Percentiles rank a stretch among this genome's conserved stretches.
Conservation (phyloP, 1,140 invertebrate genomes). For the Philotrypesis tridentata region DNA sequence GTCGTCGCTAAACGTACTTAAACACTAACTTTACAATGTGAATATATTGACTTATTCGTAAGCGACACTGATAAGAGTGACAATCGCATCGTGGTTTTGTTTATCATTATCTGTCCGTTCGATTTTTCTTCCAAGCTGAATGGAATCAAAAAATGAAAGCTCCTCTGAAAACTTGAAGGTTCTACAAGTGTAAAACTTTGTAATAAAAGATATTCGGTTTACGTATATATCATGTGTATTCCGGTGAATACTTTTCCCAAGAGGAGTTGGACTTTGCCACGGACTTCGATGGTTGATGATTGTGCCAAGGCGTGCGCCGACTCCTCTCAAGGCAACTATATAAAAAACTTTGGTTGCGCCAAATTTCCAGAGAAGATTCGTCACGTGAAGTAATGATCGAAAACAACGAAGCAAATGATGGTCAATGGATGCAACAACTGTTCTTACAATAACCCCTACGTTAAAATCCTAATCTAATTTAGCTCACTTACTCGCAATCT, state of each 20-base stretch:
- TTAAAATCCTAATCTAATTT: conserved; percentile 43
- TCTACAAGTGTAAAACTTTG: neutral
- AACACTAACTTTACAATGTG: conserved; percentile 43
- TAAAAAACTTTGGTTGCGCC: conserved; percentile 39
- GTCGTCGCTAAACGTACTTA: conserved; percentile 39
- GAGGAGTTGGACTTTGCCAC: neutral
- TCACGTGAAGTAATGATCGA: neutral
- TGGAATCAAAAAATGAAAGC: neutral
- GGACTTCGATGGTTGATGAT: neutral
- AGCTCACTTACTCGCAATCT: conserved; percentile 21
- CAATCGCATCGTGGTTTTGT: conserved; percentile 22
- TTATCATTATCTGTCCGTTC: neutral
- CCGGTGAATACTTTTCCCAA: neutral
- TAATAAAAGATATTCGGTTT: conserved; percentile 12
- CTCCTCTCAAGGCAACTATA: conserved; percentile 3
- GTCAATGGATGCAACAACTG: conserved; percentile 11
- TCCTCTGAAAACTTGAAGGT: conserved; percentile 30
- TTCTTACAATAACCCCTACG: neutral
- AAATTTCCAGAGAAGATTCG: conserved; percentile 37
- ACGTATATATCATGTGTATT: neutral
- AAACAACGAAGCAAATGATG: conserved; percentile 14
- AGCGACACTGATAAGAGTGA: conserved; percentile 34
- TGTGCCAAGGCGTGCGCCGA: neutral
- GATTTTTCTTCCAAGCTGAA: neutral
- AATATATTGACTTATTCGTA: conserved; percentile 48